phyloP scores from a whole-genome alignment of 1,140 invertebrate species.

The Lerema accius region DNA sequence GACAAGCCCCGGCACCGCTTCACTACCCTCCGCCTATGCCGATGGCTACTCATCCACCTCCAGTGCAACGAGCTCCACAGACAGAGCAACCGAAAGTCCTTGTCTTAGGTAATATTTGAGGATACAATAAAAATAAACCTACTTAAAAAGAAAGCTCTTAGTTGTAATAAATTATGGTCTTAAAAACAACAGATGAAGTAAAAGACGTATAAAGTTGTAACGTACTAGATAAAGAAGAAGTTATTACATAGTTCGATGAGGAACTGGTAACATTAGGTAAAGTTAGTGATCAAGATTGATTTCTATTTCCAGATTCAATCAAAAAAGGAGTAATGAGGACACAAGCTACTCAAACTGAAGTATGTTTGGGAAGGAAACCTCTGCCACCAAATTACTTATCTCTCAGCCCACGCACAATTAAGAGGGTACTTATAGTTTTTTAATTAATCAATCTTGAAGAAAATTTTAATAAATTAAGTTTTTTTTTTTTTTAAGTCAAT shows the following conservation, averaged over 20 bases:
- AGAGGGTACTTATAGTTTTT: slow-evolving; percentile 81
- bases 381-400: slow-evolving; percentile 88
- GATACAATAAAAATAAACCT: no score
- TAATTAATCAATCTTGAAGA: background rate
- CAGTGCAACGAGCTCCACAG: slow-evolving; percentile 51
- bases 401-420: slow-evolving; percentile 88
- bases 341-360: slow-evolving; percentile 96
- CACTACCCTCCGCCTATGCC: slow-evolving; percentile 69
- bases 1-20: slow-evolving; percentile 63
- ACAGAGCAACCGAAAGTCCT: slow-evolving; percentile 70
- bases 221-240: no score
- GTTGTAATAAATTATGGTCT: no score
- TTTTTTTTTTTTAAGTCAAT: no score
- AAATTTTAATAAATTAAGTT: no score
- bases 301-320: slow-evolving; percentile 88
- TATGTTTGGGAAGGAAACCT: slow-evolving; percentile 86
- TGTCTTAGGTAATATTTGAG: slow-evolving; percentile 62
- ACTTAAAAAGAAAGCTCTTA: no score
- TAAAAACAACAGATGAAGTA: no score
- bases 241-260: no score
- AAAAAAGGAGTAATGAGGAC: slow-evolving; percentile 94
- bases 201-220: no score
- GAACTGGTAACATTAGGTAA: no score
- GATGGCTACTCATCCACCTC: slow-evolving; percentile 45
- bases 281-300: no score